A percentile compares a stretch with the other conserved stretches of the same genome.
phyloP scores from a whole-genome alignment of 2,797 vertebrate genomes.

The Rhinogobio ventralis region DNA sequence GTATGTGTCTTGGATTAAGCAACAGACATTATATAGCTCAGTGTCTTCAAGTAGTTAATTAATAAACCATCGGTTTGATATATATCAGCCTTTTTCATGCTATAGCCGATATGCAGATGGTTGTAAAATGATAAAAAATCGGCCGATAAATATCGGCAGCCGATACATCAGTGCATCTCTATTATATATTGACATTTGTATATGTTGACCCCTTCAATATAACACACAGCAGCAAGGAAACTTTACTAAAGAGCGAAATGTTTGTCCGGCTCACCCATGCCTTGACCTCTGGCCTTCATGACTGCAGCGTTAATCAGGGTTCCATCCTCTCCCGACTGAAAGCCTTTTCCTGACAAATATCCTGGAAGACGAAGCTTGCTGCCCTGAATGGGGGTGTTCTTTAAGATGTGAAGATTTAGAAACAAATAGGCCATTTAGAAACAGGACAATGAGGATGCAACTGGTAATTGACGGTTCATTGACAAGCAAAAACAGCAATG shows the following conservation, averaged over 20 bases:
- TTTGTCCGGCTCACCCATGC: conserved; percentile 76
- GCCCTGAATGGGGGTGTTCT: conserved; percentile 93
- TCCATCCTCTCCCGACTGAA: conserved; percentile 93
- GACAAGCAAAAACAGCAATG: neutral
- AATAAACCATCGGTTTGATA: no score
- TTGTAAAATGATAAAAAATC: no score
- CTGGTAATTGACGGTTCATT: neutral
- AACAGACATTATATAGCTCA: no score
- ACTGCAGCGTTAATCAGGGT: conserved; percentile 90
- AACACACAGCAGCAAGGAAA: neutral
- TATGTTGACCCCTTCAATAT: neutral
- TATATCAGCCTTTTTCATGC: no score
- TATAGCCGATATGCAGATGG: no score
- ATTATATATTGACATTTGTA: neutral
- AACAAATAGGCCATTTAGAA: neutral
- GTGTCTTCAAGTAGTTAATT: no score
- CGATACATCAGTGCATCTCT: no score
- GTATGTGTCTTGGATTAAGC: no score
- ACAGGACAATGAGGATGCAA: neutral
- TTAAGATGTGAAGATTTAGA: conserved; percentile 51
- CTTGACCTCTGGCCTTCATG: conserved; percentile 87
- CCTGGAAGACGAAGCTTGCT: conserved; percentile 96
- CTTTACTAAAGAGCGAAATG: neutral
- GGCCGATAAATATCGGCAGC: no score
- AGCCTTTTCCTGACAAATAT: conserved; percentile 96